Conservation (phyloP, 2,888 invertebrate species). For the Atherix ibis region DNA sequence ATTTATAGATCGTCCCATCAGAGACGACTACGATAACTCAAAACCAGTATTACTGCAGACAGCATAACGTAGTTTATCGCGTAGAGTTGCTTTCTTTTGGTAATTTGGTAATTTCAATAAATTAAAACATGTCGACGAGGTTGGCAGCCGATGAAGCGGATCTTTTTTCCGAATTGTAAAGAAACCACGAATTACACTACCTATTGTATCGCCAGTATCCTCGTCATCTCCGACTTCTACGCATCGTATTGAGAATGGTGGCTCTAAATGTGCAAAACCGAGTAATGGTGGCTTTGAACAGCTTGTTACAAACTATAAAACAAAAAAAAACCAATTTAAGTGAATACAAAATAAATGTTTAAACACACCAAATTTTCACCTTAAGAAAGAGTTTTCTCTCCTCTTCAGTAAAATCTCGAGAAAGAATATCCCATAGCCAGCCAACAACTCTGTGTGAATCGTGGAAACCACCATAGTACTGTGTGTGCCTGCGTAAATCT, state of each 20-base stretch:
- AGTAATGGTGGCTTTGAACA: slow-evolving; percentile 94
- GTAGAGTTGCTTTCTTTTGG: slow-evolving; percentile 83
- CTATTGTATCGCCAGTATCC: slow-evolving; percentile 61
- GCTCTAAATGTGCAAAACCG: slow-evolving; percentile 91
- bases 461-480: slow-evolving; percentile 99
- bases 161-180: slow-evolving; percentile 93
- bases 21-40: slow-evolving; percentile 89
- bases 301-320: slow-evolving; percentile 66
- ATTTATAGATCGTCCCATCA: no score
- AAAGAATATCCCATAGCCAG: slow-evolving; percentile 98
- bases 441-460: slow-evolving; percentile 92
- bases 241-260: slow-evolving; percentile 95
- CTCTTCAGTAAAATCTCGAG: slow-evolving; percentile 81
- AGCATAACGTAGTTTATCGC: slow-evolving; percentile 94
- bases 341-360: slow-evolving; percentile 4
- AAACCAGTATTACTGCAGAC: slow-evolving; percentile 97
- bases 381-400: slow-evolving; percentile 91
- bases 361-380: slow-evolving; percentile 31
- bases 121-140: slow-evolving; percentile 98
- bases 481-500: slow-evolving; percentile 79
- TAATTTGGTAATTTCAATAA: slow-evolving; percentile 96
- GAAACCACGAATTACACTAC: slow-evolving; percentile 93
- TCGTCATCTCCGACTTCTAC: slow-evolving; percentile 98
- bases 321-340: neutral
- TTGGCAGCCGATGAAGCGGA: slow-evolving; percentile 88